Evolutionary conservation across 1,140 invertebrate species (phyloP).

Genomic region (Neelides sp.): DNA sequence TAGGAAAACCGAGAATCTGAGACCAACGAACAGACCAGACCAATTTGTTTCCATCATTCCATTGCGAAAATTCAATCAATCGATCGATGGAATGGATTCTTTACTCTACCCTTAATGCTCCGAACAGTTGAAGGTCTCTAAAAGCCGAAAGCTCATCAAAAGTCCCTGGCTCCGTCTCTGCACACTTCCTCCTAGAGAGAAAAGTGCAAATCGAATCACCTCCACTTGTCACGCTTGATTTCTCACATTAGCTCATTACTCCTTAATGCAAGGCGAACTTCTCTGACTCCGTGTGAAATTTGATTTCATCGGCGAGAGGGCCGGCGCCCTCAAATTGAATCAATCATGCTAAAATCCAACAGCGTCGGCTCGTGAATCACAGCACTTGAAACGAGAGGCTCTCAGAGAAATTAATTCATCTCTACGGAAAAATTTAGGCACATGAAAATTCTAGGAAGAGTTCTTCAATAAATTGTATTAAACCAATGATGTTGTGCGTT

Average conservation of each 20-base stretch:
- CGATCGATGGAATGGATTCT: constrained; percentile 10
- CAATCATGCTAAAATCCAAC: constrained; percentile 25
- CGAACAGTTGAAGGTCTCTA: background rate
- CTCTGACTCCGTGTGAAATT: constrained; percentile 15
- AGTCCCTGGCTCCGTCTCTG: background rate
- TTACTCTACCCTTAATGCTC: background rate
- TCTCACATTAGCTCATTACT: constrained; percentile 29
- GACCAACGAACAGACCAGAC: constrained; percentile 12
- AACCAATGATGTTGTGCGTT: too few relatives aligned
- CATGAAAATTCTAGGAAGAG: too few relatives aligned
- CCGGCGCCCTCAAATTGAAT: constrained; percentile 20
- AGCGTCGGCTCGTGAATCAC: too few relatives aligned
- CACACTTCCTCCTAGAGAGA: background rate
- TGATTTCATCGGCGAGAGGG: constrained; percentile 12
- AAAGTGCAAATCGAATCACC: constrained; percentile 24
- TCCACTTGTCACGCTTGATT: constrained; percentile 26
- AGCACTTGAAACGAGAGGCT: too few relatives aligned
- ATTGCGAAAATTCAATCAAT: constrained; percentile 28
- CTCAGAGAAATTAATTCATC: too few relatives aligned
- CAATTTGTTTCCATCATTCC: constrained; percentile 25
- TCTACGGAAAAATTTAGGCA: too few relatives aligned
- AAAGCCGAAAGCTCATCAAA: constrained; percentile 8
- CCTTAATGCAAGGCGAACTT: constrained; percentile 2
- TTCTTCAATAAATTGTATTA: too few relatives aligned
- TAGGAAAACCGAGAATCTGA: constrained; percentile 8